phyloP scores from a whole-genome alignment of 2,113 vertebrate species.

The Heloderma charlesbogerti region DNA sequence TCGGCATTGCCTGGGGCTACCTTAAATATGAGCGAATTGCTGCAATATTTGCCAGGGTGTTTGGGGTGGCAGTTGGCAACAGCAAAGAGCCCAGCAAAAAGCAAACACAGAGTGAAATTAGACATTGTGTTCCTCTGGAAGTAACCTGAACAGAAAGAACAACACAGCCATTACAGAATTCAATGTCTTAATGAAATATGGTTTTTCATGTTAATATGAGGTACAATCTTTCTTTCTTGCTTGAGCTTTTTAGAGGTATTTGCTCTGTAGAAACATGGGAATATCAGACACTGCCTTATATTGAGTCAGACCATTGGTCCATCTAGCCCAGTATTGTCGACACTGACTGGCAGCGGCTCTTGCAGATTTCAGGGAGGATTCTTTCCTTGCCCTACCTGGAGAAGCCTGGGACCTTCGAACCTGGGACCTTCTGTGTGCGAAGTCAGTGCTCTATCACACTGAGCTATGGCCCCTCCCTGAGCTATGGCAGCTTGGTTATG shows the following conservation, averaged over 20 bases:
- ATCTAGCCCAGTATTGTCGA: too few relatives aligned
- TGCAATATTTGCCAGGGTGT: neutral
- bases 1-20: slow-evolving; percentile 69
- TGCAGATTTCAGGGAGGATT: too few relatives aligned
- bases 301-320: too few relatives aligned
- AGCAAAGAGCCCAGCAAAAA: neutral
- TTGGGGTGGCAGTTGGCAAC: neutral
- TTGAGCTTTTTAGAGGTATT: neutral
- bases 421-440: too few relatives aligned
- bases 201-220: too few relatives aligned
- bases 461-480: too few relatives aligned
- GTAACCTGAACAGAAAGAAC: neutral
- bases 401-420: too few relatives aligned
- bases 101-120: neutral
- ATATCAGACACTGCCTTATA: too few relatives aligned
- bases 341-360: too few relatives aligned
- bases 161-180: neutral
- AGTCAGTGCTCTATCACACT: too few relatives aligned
- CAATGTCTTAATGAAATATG: neutral
- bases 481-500: too few relatives aligned
- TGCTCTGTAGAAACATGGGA: neutral
- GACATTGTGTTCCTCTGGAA: neutral
- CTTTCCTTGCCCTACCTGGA: too few relatives aligned
- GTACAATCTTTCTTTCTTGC: neutral
- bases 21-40: slow-evolving; percentile 42